Conservation (phyloP, 2,113 vertebrate genomes). For the Carassius auratus region DNA sequence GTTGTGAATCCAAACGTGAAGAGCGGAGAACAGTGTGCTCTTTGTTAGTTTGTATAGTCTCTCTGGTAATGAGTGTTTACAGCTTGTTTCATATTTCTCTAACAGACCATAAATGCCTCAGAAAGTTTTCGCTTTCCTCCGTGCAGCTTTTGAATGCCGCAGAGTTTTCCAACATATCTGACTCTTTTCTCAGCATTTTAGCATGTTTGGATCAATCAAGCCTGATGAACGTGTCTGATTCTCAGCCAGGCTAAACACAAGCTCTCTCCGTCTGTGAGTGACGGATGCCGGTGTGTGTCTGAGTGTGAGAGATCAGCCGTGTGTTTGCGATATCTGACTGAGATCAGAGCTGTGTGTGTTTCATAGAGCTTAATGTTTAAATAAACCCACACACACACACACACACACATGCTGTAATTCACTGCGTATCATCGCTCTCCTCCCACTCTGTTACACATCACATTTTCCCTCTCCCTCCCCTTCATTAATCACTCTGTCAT, state of each 20-base stretch:
- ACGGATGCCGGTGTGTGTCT: slow-evolving; percentile 33
- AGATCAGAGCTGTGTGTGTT: too few relatives aligned
- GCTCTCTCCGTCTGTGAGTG: slow-evolving; percentile 1
- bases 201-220: background rate
- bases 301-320: background rate
- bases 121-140: background rate
- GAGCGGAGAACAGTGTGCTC: slow-evolving; percentile 4
- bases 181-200: background rate
- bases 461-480: background rate
- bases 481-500: slow-evolving; percentile 48
- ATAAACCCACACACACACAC: too few relatives aligned
- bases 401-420: too few relatives aligned
- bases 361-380: too few relatives aligned
- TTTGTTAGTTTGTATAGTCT: slow-evolving; percentile 41
- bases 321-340: too few relatives aligned
- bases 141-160: background rate
- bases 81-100: slow-evolving; percentile 28
- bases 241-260: slow-evolving; percentile 34
- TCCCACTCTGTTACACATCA: too few relatives aligned
- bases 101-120: slow-evolving; percentile 23
- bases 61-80: slow-evolving; percentile 25
- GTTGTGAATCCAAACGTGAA: too few relatives aligned
- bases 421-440: too few relatives aligned
- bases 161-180: background rate
- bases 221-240: background rate